Conservation (phyloP, 2,888 invertebrate genomes). For the Agrotis ipsilon region DNA sequence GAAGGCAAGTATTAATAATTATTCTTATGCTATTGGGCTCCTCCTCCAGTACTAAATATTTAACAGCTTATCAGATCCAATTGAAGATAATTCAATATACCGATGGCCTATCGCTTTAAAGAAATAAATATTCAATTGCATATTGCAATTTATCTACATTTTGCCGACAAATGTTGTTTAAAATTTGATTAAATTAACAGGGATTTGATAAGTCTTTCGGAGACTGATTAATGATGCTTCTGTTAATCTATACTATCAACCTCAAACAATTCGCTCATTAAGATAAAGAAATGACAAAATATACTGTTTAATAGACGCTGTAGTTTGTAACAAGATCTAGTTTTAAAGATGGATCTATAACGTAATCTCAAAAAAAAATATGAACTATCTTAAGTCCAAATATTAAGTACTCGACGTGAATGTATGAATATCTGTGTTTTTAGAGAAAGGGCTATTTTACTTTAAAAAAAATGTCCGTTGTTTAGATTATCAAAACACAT, state of each 20-base stretch:
- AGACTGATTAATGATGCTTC: neutral
- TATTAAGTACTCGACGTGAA: too few relatives aligned
- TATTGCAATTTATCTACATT: neutral
- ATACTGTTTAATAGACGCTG: too few relatives aligned
- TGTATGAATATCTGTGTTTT: too few relatives aligned
- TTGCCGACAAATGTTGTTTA: neutral
- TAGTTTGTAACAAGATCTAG: too few relatives aligned
- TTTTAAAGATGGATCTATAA: too few relatives aligned
- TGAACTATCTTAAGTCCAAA: too few relatives aligned
- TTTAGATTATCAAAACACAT: too few relatives aligned
- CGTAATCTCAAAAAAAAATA: too few relatives aligned
- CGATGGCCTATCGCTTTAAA: neutral
- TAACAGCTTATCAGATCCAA: neutral
- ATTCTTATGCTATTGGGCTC: neutral
- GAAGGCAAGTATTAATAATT: conserved; percentile 88
- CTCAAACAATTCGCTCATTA: neutral
- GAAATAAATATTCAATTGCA: neutral
- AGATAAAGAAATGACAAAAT: neutral
- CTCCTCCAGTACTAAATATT: too few relatives aligned
- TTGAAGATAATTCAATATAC: neutral
- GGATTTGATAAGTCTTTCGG: neutral
- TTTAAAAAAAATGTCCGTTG: too few relatives aligned
- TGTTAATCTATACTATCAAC: too few relatives aligned
- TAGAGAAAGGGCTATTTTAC: too few relatives aligned
- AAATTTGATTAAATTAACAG: neutral